Evolutionary conservation across 2,888 invertebrate species (phyloP).

Genomic region (Tipula unca): DNA sequence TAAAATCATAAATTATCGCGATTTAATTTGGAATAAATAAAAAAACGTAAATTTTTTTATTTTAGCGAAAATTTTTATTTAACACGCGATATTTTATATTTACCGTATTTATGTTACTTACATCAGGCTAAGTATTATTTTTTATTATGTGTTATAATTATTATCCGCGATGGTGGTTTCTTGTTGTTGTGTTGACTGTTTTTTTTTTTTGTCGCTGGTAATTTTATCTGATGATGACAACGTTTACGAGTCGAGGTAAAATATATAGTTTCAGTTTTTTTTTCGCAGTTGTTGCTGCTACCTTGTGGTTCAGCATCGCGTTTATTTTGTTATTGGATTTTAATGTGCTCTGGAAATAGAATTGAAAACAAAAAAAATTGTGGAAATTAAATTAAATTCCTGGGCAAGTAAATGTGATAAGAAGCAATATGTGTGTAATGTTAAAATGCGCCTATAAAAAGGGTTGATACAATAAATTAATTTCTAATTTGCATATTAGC

Average conservation of each 20-base stretch:
- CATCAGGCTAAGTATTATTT: background rate
- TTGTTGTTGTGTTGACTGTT: background rate
- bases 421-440: background rate
- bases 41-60: background rate
- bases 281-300: background rate
- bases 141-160: slow-evolving; percentile 14
- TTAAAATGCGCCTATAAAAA: background rate
- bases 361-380: background rate
- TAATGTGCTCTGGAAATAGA: background rate
- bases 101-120: background rate
- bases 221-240: background rate
- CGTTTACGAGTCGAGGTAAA: background rate
- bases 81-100: background rate
- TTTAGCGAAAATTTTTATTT: background rate
- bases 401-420: background rate
- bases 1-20: slow-evolving; percentile 8
- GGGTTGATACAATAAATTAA: background rate
- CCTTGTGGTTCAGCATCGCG: background rate
- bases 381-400: background rate
- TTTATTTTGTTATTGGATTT: background rate
- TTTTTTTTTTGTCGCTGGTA: background rate
- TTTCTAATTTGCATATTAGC: background rate
- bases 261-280: no score
- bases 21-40: background rate
- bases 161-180: background rate